These are phyloP conservation scores for Neomicropteryx cornuta DNA, from an alignment of 1,140 invertebrate species.

Conservation along the genomic window DNA sequence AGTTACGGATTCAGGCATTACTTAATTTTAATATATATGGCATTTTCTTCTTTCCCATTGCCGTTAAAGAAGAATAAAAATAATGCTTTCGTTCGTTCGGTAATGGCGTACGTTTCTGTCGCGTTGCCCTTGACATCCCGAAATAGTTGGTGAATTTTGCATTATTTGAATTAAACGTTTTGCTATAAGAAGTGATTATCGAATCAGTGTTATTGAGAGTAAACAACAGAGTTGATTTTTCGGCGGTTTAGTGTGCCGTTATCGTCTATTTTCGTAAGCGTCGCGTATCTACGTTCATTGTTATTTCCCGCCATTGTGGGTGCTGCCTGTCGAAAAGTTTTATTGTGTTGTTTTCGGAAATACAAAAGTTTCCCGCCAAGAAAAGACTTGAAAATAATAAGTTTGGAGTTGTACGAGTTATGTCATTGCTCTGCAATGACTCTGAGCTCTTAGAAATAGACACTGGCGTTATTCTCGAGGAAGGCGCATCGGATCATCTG, in stretches of 20 bases:
- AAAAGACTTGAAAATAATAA: conserved; percentile 14
- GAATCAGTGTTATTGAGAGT: conserved; percentile 13
- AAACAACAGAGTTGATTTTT: no score
- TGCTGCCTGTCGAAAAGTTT: conserved; percentile 24
- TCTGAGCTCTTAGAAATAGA: conserved; percentile 39
- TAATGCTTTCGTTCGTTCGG: no score
- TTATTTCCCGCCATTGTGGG: conserved; percentile 44
- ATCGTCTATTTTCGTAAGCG: conserved; percentile 19
- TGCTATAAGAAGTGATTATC: conserved; percentile 3
- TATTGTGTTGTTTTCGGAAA: conserved; percentile 16
- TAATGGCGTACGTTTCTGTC: conserved; percentile 25
- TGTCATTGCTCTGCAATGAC: conserved; percentile 41
- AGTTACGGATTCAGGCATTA: no score
- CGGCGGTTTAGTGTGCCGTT: conserved; percentile 7
- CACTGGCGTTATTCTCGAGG: conserved; percentile 39
- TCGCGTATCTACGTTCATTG: conserved; percentile 40
- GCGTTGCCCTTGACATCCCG: conserved; percentile 34
- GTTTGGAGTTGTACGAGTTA: conserved; percentile 30
- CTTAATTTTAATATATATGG: no score
- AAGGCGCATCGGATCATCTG: conserved; percentile 38
- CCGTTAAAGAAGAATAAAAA: no score
- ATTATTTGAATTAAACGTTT: conserved; percentile 17
- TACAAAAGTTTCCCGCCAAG: not conserved
- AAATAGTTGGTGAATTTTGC: conserved; percentile 23
- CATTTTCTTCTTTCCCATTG: no score